Evolutionary conservation across 1,140 invertebrate species (phyloP), one percentile per base, ranked within the genome.

Genomic region (Cylas formicarius): DNA sequence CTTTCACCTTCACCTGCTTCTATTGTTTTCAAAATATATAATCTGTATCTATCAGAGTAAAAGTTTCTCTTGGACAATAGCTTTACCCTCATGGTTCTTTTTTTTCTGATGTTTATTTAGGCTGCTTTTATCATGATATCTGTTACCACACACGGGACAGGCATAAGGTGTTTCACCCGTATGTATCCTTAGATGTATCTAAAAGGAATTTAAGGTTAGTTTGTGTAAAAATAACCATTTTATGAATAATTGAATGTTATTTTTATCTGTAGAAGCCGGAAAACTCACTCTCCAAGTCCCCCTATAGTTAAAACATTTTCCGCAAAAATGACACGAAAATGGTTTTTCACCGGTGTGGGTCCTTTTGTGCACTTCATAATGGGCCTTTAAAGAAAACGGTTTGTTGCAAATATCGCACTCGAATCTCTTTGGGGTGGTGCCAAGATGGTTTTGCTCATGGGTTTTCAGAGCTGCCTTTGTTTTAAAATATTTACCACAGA

Each of bases 141-240:
- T 42, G 38, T 54, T 56, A 0, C 41, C 47, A 34, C 62, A 66
- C 31, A 67, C 60, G 1, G 55, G 42, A 40, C 71, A 73, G 18
- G 58, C 40, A 50, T 63, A 70, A 1, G 68, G 67, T 24, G 62
- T 69, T 50, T 72, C 70, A 14, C 68, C 71, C 0, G 67, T 67
- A 43, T 73, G 71, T n/a, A 47, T 46, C 28, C 52, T 42, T 17
- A 47, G 41, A 40, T 53, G 51, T 23, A 48, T 45, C 47, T 53
- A n/a, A n/a, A n/a, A n/a, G n/a, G n/a, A n/a, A n/a, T n/a, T n/a
- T n/a, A n/a, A n/a, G n/a, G n/a, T n/a, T n/a, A n/a, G n/a, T n/a
- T n/a, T n/a, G n/a, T n/a, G n/a, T n/a, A n/a, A n/a, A n/a, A n/a
- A n/a, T n/a, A n/a, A n/a, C n/a, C n/a, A n/a, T n/a, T n/a, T n/a